phyloP scores from a whole-genome alignment of 2,113 vertebrate species.

The Prietella phreatophila region DNA sequence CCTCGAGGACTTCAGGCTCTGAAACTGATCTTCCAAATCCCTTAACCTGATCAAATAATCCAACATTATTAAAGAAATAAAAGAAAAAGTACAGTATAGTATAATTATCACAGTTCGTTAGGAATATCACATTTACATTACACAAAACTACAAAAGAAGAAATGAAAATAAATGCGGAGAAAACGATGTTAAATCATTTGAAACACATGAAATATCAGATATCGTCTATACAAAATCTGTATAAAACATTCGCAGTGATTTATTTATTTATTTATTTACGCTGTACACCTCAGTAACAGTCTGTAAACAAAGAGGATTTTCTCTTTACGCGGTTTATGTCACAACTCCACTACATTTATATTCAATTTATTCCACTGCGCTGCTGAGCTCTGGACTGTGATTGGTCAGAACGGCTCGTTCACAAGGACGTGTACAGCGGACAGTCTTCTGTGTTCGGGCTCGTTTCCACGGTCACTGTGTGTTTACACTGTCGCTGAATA shows the following conservation, averaged over 20 bases:
- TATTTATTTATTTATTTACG: background rate
- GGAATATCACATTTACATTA: background rate
- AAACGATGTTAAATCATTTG: background rate
- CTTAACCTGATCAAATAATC: constrained; percentile 74
- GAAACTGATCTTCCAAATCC: constrained; percentile 86
- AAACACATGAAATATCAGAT: background rate
- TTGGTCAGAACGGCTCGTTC: background rate
- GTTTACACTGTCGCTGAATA: background rate
- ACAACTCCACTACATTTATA: too few species aligned
- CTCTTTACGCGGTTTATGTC: too few species aligned
- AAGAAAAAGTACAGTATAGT: background rate
- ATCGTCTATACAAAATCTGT: background rate
- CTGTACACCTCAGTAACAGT: background rate
- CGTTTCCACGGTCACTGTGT: too few species aligned
- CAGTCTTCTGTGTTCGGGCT: too few species aligned
- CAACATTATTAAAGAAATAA: background rate
- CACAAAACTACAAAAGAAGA: background rate
- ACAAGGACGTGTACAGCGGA: too few species aligned
- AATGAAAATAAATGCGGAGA: background rate
- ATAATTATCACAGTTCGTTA: background rate
- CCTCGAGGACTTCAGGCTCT: constrained; percentile 76
- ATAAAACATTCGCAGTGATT: background rate
- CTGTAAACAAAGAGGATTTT: too few species aligned
- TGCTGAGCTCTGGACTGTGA: too few species aligned
- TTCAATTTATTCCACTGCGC: too few species aligned